Percentiles rank a stretch among this genome's conserved stretches.
phyloP scores from a whole-genome alignment of 2,113 vertebrate genomes.

The Synchiropus splendidus region DNA sequence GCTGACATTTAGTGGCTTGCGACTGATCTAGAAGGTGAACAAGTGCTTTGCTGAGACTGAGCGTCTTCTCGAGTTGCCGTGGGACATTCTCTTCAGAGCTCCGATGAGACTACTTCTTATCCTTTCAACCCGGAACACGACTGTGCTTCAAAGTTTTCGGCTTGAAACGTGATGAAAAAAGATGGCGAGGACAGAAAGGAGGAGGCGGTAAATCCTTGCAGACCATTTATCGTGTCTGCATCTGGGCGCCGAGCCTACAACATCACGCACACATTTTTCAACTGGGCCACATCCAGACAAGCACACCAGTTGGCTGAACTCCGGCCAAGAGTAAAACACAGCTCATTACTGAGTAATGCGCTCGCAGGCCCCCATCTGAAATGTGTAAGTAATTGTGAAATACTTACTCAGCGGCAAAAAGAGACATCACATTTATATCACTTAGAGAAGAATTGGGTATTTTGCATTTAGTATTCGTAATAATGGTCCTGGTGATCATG shows the following conservation, averaged over 20 bases:
- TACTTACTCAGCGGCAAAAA: conserved; percentile 23
- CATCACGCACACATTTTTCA: conserved; percentile 62
- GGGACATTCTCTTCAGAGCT: no score
- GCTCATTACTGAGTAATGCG: conserved; percentile 64
- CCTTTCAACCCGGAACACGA: conserved; percentile 13
- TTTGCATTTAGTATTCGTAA: conserved; percentile 1
- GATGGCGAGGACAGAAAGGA: conserved; percentile 2
- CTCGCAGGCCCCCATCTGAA: conserved; percentile 47
- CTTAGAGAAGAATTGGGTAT: conserved; percentile 15
- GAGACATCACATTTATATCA: conserved; percentile 20
- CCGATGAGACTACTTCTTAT: no score
- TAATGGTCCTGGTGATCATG: no score
- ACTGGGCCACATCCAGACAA: conserved; percentile 58
- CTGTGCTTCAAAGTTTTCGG: conserved; percentile 16
- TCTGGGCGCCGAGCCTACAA: conserved; percentile 65
- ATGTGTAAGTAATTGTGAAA: conserved; percentile 57
- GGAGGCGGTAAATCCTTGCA: conserved; percentile 35
- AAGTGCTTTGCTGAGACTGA: no score
- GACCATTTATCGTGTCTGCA: conserved; percentile 61
- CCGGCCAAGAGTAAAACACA: conserved; percentile 48
- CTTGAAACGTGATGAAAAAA: conserved; percentile 20
- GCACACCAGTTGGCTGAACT: conserved; percentile 53
- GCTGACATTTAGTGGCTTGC: conserved; percentile 48
- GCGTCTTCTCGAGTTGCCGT: no score
- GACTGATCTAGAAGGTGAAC: no score